Conservation (phyloP, 2,113 vertebrate species). For the Pedionomus torquatus region DNA sequence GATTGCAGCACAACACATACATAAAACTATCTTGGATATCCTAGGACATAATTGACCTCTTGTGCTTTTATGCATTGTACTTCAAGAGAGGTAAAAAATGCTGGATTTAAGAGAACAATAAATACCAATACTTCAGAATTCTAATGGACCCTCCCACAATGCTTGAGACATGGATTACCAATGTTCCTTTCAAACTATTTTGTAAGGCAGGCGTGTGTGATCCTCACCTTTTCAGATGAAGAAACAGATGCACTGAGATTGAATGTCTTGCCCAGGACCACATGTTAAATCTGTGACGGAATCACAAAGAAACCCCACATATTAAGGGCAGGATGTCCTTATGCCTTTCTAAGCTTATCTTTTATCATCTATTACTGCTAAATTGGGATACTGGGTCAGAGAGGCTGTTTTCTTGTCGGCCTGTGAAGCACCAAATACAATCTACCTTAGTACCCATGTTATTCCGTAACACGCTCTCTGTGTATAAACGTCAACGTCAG, state of each 20-base stretch:
- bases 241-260: not conserved
- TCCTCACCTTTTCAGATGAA: not conserved
- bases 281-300: not conserved
- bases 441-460: not conserved
- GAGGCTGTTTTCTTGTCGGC: not conserved
- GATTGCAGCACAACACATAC: not conserved
- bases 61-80: not conserved
- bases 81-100: not conserved
- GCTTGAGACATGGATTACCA: not conserved
- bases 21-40: not conserved
- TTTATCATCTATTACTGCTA: not conserved
- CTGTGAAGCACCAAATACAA: not conserved
- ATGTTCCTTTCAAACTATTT: not conserved
- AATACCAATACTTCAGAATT: not conserved
- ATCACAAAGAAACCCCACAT: not conserved
- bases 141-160: not conserved
- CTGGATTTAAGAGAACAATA: not conserved
- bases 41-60: not conserved
- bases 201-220: not conserved
- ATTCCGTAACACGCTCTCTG: not conserved
- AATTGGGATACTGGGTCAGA: not conserved
- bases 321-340: not conserved
- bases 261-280: not conserved
- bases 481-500: not conserved
- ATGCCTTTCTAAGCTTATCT: not conserved